Evolutionary conservation across 1,140 invertebrate species (phyloP).

Genomic region (honey bee (Apis mellifera)): DNA sequence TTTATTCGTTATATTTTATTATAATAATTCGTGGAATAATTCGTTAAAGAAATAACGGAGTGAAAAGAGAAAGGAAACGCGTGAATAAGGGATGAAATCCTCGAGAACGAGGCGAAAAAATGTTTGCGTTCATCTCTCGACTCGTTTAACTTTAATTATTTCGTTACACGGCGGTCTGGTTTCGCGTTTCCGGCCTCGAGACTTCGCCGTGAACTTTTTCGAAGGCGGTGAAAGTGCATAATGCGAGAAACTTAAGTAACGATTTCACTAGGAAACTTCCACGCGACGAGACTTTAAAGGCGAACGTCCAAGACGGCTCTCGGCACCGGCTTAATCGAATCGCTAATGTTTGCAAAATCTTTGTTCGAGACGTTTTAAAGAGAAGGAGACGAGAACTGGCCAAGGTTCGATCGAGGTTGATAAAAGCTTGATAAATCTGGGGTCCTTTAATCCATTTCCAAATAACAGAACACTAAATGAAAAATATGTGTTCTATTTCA

Average conservation of each 20-base stretch:
- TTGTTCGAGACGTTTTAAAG: slow-evolving; percentile 64
- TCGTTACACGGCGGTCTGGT: background rate
- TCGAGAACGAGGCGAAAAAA: background rate
- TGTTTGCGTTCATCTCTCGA: background rate
- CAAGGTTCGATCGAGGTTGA: background rate
- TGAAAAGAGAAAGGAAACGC: background rate
- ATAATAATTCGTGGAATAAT: too few relatives aligned
- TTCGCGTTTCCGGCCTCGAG: background rate
- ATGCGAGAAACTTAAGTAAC: slow-evolving; percentile 68
- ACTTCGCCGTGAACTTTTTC: slow-evolving; percentile 50
- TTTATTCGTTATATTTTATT: too few relatives aligned
- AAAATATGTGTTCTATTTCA: too few relatives aligned
- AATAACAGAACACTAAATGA: too few relatives aligned
- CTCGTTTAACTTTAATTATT: slow-evolving; percentile 11
- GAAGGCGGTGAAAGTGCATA: slow-evolving; percentile 64
- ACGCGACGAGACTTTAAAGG: slow-evolving; percentile 66
- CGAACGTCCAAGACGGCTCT: slow-evolving; percentile 56
- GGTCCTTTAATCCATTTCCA: slow-evolving; percentile 26
- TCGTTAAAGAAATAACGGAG: too few relatives aligned
- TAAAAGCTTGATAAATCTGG: background rate
- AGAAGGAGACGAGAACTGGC: slow-evolving; percentile 44
- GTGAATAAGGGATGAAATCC: background rate
- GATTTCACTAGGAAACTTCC: slow-evolving; percentile 67
- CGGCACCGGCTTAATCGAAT: slow-evolving; percentile 63
- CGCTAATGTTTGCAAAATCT: slow-evolving; percentile 70